Evolutionary conservation across 2,797 vertebrate genomes (phyloP), one percentile per base, ranked within the genome.

Genomic region (Hydrocynus forskahlii): DNA sequence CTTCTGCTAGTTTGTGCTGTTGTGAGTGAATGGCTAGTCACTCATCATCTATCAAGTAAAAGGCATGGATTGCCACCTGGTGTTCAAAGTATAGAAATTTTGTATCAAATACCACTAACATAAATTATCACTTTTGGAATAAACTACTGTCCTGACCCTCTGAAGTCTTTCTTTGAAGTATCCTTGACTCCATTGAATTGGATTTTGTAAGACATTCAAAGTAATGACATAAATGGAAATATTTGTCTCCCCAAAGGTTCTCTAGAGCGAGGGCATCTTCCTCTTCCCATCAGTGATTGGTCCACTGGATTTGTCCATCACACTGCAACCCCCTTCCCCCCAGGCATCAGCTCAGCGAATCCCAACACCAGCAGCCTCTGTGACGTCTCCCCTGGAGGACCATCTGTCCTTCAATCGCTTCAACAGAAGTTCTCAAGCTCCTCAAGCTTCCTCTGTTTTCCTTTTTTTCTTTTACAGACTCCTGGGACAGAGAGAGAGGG

Each of bases 251-350:
- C 82, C 43, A 63, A 48, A 99, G 98, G 87, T 99, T 97, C 13
- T 97, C 98, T 40, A 91, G 96, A 73, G 90, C 95, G 91, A 95
- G 96, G 88, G 96, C 94, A 78, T 95, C 95, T 52, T 93, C 96
- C 75, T 95, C 95, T 38, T 93, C 96, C 83, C 95, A 96, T 78
- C 97, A 96, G 95, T 83, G 52, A 82, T 66, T 21, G 84, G 78
- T 83, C 80, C 66, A 80, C 76, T 71, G 78, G 86, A 86, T 48
- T 52, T 78, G 76, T 80, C 86, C 76, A 69, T 88, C 88, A 87
- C 86, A 85, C 87, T 84, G 88, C 89, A 89, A 84, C 86, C 87
- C 90, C 70, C 77, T 80, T 57, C 81, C 81, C 81, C 88, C 78
- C 86, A 85, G 74, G 81, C 85, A 86, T 89, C 87, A 88, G 79